phyloP scores from a whole-genome alignment of 2,888 invertebrate species.

The Drosophila atroscutellata region DNA sequence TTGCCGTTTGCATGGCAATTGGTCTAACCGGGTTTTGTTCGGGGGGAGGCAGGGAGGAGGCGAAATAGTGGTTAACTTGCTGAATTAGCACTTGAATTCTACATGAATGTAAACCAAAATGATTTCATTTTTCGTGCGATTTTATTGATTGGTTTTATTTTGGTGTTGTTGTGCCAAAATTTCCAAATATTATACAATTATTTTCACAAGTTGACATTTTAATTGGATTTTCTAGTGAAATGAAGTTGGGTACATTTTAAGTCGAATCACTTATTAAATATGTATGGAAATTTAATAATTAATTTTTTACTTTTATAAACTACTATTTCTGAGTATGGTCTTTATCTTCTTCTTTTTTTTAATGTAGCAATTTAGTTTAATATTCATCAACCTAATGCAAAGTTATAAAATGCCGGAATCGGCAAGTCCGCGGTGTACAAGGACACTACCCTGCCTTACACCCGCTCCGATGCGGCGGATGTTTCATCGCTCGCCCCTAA shows the following conservation, averaged over 20 bases:
- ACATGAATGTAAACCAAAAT: conserved; percentile 37
- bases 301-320: too few species aligned
- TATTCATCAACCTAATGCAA: too few species aligned
- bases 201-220: conserved; percentile 4
- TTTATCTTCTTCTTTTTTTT: too few species aligned
- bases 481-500: too few species aligned
- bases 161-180: not conserved
- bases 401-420: too few species aligned
- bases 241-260: not conserved
- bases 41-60: rapidly evolving
- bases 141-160: conserved; percentile 26
- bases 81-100: conserved; percentile 39
- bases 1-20: conserved; percentile 47
- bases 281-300: not conserved
- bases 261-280: not conserved
- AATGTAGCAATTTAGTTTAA: too few species aligned
- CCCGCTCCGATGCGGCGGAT: too few species aligned
- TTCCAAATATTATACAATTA: not conserved
- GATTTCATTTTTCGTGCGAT: conserved; percentile 11
- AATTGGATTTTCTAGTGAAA: not conserved
- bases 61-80: not conserved
- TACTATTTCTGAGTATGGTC: rapidly evolving
- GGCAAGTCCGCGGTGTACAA: too few species aligned
- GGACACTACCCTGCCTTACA: too few species aligned
- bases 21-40: conserved; percentile 30